These are phyloP conservation scores for Tanypteryx hageni DNA, from an alignment of 2,888 invertebrate genomes.

Conservation along the genomic window DNA sequence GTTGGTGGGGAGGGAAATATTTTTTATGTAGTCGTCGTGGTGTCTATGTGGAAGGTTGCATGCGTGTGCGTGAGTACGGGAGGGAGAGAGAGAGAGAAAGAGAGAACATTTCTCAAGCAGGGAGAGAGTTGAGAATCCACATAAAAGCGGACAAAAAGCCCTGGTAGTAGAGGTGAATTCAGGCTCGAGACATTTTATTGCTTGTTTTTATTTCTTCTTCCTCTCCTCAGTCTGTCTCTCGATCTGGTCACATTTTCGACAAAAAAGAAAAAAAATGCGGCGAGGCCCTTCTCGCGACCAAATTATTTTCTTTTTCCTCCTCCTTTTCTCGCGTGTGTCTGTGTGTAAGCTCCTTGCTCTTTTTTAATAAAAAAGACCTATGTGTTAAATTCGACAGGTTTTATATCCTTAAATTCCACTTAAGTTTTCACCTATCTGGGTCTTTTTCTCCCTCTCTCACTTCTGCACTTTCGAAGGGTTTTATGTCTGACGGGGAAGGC, in stretches of 20 bases:
- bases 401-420: neutral
- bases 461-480: neutral
- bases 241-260: neutral
- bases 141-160: neutral
- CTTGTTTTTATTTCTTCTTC: neutral
- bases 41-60: neutral
- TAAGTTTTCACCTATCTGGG: neutral
- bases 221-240: neutral
- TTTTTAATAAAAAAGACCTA: neutral
- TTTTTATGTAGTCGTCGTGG: conserved; percentile 4
- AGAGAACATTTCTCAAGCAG: neutral
- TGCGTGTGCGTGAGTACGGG: neutral
- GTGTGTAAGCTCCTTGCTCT: neutral
- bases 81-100: neutral
- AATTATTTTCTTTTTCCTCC: too few species aligned
- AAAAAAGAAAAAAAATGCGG: neutral
- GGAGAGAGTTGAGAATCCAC: neutral
- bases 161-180: neutral
- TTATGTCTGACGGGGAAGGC: neutral
- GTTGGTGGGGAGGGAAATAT: neutral
- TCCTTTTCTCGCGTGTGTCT: too few species aligned
- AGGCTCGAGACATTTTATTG: conserved; percentile 4
- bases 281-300: neutral
- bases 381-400: neutral
- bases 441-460: neutral